phyloP scores from a whole-genome alignment of 2,797 vertebrate genomes.

The Liparis tanakae region DNA sequence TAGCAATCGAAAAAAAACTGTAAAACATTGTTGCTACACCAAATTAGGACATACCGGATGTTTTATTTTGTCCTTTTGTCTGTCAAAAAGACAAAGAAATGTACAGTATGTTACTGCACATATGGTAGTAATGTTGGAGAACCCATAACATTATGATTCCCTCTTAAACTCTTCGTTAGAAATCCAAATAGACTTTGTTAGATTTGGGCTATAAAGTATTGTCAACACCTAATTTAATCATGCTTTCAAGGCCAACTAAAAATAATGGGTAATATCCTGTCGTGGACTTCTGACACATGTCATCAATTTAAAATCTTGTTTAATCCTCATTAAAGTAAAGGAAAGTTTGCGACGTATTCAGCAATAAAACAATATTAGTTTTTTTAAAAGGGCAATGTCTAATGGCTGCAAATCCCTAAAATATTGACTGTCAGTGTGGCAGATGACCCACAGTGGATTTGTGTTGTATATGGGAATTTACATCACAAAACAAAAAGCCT shows the following conservation, averaged over 20 bases:
- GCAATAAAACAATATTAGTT: neutral
- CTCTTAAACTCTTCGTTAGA: neutral
- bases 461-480: neutral
- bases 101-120: neutral
- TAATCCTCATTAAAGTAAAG: neutral
- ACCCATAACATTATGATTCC: neutral
- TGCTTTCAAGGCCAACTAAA: neutral
- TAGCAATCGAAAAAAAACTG: too few relatives aligned
- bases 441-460: neutral
- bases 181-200: neutral
- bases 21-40: neutral
- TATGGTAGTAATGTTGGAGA: neutral
- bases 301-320: neutral
- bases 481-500: slow-evolving; percentile 4
- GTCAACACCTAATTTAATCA: neutral
- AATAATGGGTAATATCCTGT: neutral
- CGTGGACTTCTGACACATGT: neutral
- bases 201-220: neutral
- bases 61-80: slow-evolving; percentile 2
- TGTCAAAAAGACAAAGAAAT: neutral
- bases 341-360: neutral
- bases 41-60: neutral
- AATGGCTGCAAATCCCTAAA: neutral
- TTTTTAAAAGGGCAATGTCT: neutral
- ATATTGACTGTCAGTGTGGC: neutral